Base-by-base conservation (phyloP, 1,140 invertebrate species). In the Lepidurus arcticus region DNA sequence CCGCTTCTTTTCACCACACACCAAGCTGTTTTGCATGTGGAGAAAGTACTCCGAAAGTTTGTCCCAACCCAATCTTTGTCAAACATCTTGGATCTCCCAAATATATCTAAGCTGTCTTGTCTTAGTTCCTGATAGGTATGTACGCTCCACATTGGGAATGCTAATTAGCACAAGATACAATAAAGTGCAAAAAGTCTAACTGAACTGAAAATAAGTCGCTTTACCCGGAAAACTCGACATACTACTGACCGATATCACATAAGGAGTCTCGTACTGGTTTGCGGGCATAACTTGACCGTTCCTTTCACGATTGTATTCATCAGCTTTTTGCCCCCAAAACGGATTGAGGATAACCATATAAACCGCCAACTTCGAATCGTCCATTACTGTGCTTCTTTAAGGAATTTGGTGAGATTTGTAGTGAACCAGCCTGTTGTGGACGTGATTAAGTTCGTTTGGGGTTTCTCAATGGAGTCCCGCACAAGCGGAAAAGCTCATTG, bases 161-260 rank as follows among this genome's bases (percentile, higher is more conserved):
- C 34, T 34, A 34, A 34, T 34, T 34, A 34, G 34, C 2, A 4
- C 34, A 34, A 34, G 34, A 34, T 34, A 4, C 2, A 34, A 34
- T 34, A 34, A 4, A 34, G 34, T 34, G 34, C 34, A 34, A 34
- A 34, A 34, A 4, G 34, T 34, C 34, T 34, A 34, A 34, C 34
- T 34, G 34, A 34, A 34, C 34, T 34, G 26, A 34, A 34, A 34
- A 34, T 65, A 65, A 9, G 6, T n/a, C 2, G 21, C 21, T 65
- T 65, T 21, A 65, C 53, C 53, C 53, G 53, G 53, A 65, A 65
- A 65, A 65, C 16, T 7, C 21, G n/a, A 65, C 53, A 65, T n/a
- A 65, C 53, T 65, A 65, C 53, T 65, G 53, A 65, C 53, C 53
- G 53, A 65, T 65, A 65, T 65, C 53, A 65, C 53, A 65, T 65